Evolutionary conservation across 2,797 vertebrate species (phyloP), one percentile per base, ranked within the genome.

Genomic region (Scolopax bukidnonensis): DNA sequence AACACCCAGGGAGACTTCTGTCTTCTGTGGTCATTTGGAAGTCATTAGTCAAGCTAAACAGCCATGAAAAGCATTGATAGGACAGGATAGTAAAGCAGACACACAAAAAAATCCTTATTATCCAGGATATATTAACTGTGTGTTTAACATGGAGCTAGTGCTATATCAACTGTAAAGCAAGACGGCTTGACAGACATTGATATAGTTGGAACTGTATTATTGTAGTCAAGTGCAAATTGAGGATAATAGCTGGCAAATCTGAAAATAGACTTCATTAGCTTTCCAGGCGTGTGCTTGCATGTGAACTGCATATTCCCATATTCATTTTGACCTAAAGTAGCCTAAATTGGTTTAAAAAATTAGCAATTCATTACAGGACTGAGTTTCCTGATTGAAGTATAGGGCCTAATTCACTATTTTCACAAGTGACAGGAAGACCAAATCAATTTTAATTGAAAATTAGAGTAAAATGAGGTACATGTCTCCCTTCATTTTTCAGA

Each of bases 11-110:
- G 95, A 96, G 96, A 92, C 40, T 89, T 93, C 87, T 94, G 80
- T 96, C 91, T 97, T 97, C 95, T 96, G 96, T 92, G 86, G 90
- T 92, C 95, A 83, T 96, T 96, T 94, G 94, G 95, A 97, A 97
- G 90, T 97, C 97, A 97, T 98, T 97, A 98, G 92, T 85, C n/a
- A 85, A 92, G 83, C 90, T 98, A 97, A 98, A 98, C 97, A 97
- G 91, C 90, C 97, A 96, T 96, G 94, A 98, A 97, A 87, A 98
- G 91, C 97, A 96, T 93, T 97, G 96, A 98, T 83, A 60, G 93
- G 91, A 97, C 96, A 97, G 93, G 63, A 96, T 91, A 95, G 84
- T 91, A 93, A 97, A 95, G 93, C 86, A 87, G 87, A 92, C 84
- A 96, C 84, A 96, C n/a, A 61, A 85, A 94, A 96, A 94, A 87